phyloP scores from a whole-genome alignment of 2,113 vertebrate genomes.

The Indicator maculatus region DNA sequence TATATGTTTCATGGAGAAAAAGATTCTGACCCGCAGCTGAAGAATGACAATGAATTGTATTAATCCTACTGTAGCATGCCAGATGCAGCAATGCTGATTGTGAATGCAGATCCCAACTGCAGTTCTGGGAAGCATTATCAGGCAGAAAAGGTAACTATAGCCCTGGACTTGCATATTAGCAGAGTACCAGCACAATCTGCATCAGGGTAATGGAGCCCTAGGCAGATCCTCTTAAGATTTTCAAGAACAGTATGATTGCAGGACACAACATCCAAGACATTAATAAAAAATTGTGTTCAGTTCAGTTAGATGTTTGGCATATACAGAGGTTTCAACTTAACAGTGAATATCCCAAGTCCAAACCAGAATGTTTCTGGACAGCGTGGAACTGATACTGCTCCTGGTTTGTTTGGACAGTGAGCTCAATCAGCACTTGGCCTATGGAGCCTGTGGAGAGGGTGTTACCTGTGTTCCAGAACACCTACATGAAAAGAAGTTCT shows the following conservation, averaged over 20 bases:
- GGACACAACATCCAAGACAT: background rate
- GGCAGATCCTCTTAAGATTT: background rate
- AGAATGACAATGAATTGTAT: background rate
- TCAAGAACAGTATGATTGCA: background rate
- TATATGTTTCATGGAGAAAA: background rate
- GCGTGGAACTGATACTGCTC: background rate
- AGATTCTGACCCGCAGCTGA: background rate
- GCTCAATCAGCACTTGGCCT: background rate
- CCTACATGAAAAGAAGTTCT: background rate
- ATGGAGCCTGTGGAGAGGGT: background rate
- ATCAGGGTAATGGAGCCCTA: background rate
- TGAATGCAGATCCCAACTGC: background rate
- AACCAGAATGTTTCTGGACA: background rate
- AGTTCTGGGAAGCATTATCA: background rate
- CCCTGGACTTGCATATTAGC: background rate
- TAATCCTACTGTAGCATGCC: fast-evolving
- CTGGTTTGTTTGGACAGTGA: background rate
- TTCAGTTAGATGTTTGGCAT: background rate
- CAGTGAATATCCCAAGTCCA: background rate
- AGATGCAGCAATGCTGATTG: no score
- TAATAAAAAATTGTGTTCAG: background rate
- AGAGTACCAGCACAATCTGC: background rate
- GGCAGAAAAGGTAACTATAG: background rate
- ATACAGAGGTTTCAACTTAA: background rate
- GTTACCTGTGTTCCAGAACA: background rate